Percentiles rank a stretch among this genome's conserved stretches.
These are phyloP conservation scores for Parnassius orleans DNA, from an alignment of 2,888 invertebrate species.

Conservation along the genomic window DNA sequence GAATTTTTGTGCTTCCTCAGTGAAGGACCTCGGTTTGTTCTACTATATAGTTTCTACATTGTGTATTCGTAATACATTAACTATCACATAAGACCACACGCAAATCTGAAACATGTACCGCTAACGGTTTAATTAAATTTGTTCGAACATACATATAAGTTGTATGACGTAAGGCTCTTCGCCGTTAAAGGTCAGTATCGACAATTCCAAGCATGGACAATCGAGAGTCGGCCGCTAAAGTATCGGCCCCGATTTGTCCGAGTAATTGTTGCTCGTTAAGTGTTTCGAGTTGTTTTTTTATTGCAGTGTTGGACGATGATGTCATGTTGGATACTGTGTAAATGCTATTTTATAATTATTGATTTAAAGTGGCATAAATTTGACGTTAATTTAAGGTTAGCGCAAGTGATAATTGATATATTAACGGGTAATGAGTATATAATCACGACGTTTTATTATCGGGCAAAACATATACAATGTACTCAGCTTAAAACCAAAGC, in stretches of 20 bases:
- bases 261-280: conserved; percentile 11
- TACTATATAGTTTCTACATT: too few relatives aligned
- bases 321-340: background rate
- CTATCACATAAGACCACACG: too few relatives aligned
- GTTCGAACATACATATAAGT: background rate
- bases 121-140: background rate
- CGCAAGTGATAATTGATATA: too few relatives aligned
- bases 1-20: too few relatives aligned
- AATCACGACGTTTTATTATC: too few relatives aligned
- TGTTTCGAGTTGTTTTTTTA: conserved; percentile 7
- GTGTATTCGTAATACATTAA: too few relatives aligned
- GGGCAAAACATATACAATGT: too few relatives aligned
- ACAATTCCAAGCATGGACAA: conserved; percentile 8
- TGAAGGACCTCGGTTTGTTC: too few relatives aligned
- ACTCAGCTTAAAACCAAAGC: too few relatives aligned
- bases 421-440: too few relatives aligned
- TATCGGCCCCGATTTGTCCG: conserved; percentile 7
- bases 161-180: conserved; percentile 14
- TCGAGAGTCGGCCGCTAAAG: conserved; percentile 5
- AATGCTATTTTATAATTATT: background rate
- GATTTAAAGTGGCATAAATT: background rate
- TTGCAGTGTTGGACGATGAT: conserved; percentile 5
- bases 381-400: too few relatives aligned
- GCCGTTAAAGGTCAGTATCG: conserved; percentile 9
- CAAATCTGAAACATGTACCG: too few relatives aligned